Conservation (phyloP, 2,797 vertebrate species). For the Yasuhikotakia modesta region DNA sequence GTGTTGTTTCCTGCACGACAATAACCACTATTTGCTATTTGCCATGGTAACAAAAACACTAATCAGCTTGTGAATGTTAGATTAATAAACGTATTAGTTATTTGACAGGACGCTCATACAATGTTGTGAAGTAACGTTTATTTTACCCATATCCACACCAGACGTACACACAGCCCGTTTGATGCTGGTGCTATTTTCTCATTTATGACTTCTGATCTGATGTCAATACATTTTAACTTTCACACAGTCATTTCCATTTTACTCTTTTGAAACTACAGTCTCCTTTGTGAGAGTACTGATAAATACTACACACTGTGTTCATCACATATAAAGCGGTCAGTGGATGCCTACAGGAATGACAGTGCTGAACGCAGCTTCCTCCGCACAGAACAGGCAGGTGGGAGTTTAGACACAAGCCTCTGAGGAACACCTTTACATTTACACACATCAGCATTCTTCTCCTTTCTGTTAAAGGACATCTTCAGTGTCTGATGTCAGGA, state of each 20-base stretch:
- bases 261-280: background rate
- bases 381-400: constrained; percentile 25
- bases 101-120: too few relatives aligned
- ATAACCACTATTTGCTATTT: background rate
- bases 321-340: background rate
- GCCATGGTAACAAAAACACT: background rate
- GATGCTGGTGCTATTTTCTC: too few relatives aligned
- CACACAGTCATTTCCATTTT: too few relatives aligned
- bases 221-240: too few relatives aligned
- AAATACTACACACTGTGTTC: background rate
- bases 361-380: constrained; percentile 3
- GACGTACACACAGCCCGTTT: too few relatives aligned
- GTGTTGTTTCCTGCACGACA: background rate
- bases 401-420: constrained; percentile 7
- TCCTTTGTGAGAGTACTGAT: background rate
- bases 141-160: too few relatives aligned
- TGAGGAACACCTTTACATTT: constrained; percentile 40
- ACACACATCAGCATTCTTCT: background rate
- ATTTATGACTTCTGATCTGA: too few relatives aligned
- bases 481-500: too few relatives aligned
- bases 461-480: too few relatives aligned
- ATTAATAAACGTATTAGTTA: background rate
- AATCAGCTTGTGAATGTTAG: background rate
- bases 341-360: background rate
- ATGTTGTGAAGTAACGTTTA: too few relatives aligned